Percentiles rank a stretch among this genome's conserved stretches.
phyloP scores from a whole-genome alignment of 2,797 vertebrate species.

The Crax fasciolata region DNA sequence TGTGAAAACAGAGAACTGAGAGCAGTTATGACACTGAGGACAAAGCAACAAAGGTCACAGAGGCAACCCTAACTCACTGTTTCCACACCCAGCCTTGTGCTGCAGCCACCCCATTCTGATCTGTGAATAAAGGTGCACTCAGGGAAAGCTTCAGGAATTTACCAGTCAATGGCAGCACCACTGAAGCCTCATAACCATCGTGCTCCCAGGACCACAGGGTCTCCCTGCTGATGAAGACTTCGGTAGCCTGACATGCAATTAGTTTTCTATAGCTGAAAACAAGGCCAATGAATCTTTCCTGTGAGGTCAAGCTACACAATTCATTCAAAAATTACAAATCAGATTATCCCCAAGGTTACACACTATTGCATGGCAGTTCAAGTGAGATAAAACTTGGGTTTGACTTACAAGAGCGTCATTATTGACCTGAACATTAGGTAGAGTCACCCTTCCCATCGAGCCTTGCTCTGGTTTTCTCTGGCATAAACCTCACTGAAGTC shows the following conservation, averaged over 20 bases:
- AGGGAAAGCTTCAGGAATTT: neutral
- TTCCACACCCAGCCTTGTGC: neutral
- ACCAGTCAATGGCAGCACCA: neutral
- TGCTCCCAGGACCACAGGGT: neutral
- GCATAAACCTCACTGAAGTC: neutral
- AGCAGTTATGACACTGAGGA: fast-evolving
- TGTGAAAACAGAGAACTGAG: neutral
- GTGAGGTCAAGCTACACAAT: neutral
- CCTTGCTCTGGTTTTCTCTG: neutral
- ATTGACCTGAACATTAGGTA: neutral
- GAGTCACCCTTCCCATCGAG: neutral
- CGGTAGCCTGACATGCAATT: neutral
- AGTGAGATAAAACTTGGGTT: neutral
- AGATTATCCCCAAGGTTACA: neutral
- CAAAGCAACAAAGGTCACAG: neutral
- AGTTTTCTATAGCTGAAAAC: neutral
- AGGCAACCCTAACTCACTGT: neutral
- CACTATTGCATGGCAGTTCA: neutral
- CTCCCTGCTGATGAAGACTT: neutral
- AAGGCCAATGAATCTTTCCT: neutral
- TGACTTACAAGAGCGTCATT: neutral
- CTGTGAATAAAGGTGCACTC: neutral
- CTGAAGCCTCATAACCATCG: neutral
- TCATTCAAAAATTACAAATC: neutral
- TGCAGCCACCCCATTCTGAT: neutral